Evolutionary conservation across 2,113 vertebrate genomes (phyloP), one percentile per base, ranked within the genome.

Genomic region (Forbesichthys agassizii): DNA sequence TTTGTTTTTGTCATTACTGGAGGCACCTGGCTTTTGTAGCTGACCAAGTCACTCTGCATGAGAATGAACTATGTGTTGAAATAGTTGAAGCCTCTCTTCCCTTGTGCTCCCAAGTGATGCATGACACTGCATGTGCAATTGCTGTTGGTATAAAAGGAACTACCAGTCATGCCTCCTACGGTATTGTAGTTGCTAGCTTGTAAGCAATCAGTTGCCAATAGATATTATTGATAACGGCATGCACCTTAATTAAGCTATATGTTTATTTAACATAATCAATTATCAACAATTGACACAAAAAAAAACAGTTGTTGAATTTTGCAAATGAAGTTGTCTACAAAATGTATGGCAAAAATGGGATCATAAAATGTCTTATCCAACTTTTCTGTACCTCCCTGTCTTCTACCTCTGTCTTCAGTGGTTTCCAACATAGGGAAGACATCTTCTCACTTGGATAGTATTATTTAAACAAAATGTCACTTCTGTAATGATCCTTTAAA

Each of bases 331-430:
- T 27, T 27, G 27, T 27, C 27, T 27, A 27, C 27, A 27, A 42
- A 6, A 42, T 42, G 5, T 54, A 69, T 61, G 71, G 55, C 60
- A 36, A 47, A 52, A 57, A 53, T 48, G 48, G 60, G 51, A 75
- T 70, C 56, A 18, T 63, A 62, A 48, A 53, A 68, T 59, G 73
- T 66, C 66, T 79, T 62, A 64, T 71, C 61, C 55, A 11, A 10
- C 46, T 20, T 47, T 59, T 74, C 48, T 66, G n/a, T 36, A 11
- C 69, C 63, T 67, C 64, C 62, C 69, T 73, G 11, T 60, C 27
- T 60, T 80, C 36, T 84, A 70, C 75, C 79, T 86, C 69, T 56
- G 9, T 46, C 48, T 82, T 48, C 14, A n/a, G 33, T 14, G 63
- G 42, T 68, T 69, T 65, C 33, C 20, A 27, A 9, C 33, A 20